phyloP scores from a whole-genome alignment of 2,113 vertebrate genomes.

The Oreochromis aureus region DNA sequence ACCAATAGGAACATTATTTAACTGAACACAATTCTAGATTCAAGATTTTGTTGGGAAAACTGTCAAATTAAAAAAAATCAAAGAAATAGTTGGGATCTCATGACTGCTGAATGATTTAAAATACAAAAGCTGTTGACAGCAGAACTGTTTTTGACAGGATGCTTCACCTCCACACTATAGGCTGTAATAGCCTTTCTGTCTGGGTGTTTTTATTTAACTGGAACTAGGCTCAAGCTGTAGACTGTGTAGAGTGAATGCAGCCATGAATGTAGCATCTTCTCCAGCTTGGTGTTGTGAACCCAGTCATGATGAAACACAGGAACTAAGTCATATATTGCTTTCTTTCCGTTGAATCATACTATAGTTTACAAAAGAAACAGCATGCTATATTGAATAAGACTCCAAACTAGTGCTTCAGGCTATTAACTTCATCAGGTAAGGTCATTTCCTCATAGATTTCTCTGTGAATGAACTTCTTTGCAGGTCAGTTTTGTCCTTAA shows the following conservation, averaged over 20 bases:
- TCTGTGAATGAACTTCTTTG: background rate
- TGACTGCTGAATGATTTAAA: fast-evolving
- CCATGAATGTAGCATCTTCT: background rate
- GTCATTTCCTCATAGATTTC: background rate
- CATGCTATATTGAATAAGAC: background rate
- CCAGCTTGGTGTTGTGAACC: background rate
- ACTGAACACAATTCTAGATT: background rate
- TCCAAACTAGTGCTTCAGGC: background rate
- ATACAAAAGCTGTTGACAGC: background rate
- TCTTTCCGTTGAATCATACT: fast-evolving
- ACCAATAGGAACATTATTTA: background rate
- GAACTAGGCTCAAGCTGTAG: background rate
- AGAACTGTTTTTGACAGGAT: background rate
- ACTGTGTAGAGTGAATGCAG: background rate
- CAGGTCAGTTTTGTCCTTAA: background rate
- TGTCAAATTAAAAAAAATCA: background rate
- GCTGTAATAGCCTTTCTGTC: background rate
- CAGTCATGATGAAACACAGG: background rate
- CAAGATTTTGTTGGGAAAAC: background rate
- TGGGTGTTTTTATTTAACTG: background rate
- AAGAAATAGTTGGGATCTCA: background rate
- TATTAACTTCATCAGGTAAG: fast-evolving
- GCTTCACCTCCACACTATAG: background rate
- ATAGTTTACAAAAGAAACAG: background rate
- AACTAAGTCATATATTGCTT: background rate